Conservation (phyloP, 2,113 vertebrate genomes). For the Gambusia holbrooki region DNA sequence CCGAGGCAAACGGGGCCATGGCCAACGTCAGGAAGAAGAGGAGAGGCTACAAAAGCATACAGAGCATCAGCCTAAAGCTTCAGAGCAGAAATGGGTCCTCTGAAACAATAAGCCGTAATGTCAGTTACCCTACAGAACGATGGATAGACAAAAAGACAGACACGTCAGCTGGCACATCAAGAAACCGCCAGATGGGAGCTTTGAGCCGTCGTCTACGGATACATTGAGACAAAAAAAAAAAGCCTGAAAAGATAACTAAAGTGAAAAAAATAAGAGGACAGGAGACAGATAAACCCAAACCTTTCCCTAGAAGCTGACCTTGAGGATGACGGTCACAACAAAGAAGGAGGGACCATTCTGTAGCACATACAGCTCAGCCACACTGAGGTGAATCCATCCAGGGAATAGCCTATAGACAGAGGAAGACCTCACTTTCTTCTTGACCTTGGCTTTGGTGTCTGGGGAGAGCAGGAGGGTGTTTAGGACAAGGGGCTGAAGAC, state of each 20-base stretch:
- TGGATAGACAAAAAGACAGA: conserved; percentile 55
- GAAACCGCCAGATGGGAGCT: conserved; percentile 53
- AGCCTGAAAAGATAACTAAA: conserved; percentile 34
- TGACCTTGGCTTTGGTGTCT: conserved; percentile 76
- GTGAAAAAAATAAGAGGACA: conserved; percentile 30
- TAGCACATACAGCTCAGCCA: conserved; percentile 49
- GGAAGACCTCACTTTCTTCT: conserved; percentile 60
- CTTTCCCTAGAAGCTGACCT: conserved; percentile 73
- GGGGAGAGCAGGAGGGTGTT: conserved; percentile 52
- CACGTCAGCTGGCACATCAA: conserved; percentile 45
- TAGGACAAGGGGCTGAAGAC: conserved; percentile 45
- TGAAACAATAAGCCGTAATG: conserved; percentile 62
- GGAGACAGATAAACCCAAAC: conserved; percentile 70
- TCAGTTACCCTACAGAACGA: conserved; percentile 50
- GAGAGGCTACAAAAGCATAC: conserved; percentile 52
- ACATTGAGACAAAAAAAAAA: conserved; percentile 36
- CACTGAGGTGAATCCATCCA: conserved; percentile 55
- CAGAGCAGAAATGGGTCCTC: conserved; percentile 44
- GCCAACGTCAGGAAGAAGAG: conserved; percentile 56
- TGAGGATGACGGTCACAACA: conserved; percentile 73
- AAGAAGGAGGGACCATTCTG: conserved; percentile 68
- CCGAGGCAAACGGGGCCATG: conserved; percentile 61
- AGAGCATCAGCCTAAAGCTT: conserved; percentile 60
- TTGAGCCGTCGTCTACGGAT: conserved; percentile 59
- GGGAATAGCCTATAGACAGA: conserved; percentile 68